A percentile compares a stretch with the other conserved stretches of the same genome.
Evolutionary conservation across 1,140 invertebrate genomes (phyloP).

Genomic region (Scylla paramamosain): DNA sequence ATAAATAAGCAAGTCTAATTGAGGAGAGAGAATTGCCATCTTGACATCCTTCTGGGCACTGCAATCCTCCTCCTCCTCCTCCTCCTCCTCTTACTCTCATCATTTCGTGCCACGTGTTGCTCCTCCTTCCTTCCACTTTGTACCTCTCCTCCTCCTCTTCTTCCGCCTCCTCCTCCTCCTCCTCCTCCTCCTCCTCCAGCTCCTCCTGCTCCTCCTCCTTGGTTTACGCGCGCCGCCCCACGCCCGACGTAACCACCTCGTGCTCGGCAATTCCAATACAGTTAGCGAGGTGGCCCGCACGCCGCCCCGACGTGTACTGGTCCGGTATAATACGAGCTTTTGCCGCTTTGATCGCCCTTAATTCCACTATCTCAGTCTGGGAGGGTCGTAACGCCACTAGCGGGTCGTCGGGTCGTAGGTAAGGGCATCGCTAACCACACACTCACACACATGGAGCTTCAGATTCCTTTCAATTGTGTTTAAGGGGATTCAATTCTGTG

Average conservation of each 20-base stretch:
- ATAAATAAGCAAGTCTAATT: not conserved
- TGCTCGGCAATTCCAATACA: conserved; percentile 7
- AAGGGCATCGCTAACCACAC: conserved; percentile 11
- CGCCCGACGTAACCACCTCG: not conserved
- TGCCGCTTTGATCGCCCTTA: conserved; percentile 6
- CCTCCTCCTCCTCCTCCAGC: not conserved
- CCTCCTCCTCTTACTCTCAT: not conserved
- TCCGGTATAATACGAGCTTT: not conserved
- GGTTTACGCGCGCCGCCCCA: not conserved
- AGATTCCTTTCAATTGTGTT: conserved; percentile 23
- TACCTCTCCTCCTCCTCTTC: not conserved
- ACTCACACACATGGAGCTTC: not conserved
- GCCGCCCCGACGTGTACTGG: not conserved
- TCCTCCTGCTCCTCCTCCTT: not conserved
- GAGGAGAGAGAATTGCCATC: not conserved
- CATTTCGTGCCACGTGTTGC: not conserved
- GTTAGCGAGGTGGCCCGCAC: not conserved
- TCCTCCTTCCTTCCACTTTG: not conserved
- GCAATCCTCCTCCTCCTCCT: not conserved
- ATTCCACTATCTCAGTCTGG: conserved; percentile 21
- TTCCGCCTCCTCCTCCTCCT: not conserved
- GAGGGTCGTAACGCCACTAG: not conserved
- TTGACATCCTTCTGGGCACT: not conserved
- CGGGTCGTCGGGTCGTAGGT: conserved; percentile 6
- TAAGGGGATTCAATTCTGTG: conserved; percentile 13